A percentile compares a stretch with the other conserved stretches of the same genome.
Evolutionary conservation across 2,113 vertebrate genomes (phyloP).

Genomic region (Spheniscus mendiculus): DNA sequence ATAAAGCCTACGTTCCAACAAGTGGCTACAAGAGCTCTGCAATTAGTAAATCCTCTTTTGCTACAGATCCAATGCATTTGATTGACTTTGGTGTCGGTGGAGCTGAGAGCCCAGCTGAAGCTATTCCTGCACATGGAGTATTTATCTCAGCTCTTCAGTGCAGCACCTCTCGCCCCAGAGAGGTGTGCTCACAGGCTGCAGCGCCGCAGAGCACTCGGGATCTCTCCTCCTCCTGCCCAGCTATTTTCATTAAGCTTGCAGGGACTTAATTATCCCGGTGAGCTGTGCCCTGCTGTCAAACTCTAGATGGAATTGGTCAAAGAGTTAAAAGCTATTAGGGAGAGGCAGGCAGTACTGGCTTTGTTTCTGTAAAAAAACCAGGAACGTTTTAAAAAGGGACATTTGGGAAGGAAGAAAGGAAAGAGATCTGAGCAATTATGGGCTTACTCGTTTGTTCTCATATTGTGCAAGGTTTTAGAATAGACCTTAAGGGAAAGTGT

Average conservation of each 20-base stretch:
- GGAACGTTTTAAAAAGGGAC: not conserved
- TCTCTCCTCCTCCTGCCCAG: not conserved
- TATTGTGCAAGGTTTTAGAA: not conserved
- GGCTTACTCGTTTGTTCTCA: not conserved
- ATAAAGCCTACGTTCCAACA: not conserved
- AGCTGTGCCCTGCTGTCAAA: conserved; percentile 17
- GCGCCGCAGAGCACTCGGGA: not conserved
- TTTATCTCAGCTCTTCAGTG: not conserved
- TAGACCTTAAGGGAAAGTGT: not conserved
- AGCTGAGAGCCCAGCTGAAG: not conserved
- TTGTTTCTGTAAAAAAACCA: not conserved
- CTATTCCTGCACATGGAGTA: not conserved
- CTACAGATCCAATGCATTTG: not conserved
- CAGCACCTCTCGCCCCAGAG: not conserved
- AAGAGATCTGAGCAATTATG: not conserved
- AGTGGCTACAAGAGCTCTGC: not conserved
- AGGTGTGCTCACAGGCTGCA: not conserved
- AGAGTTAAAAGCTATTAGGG: conserved; percentile 1
- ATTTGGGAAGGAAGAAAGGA: not conserved
- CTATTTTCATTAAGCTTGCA: conserved; percentile 15
- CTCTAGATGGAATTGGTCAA: not conserved
- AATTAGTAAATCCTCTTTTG: not conserved
- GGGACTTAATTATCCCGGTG: not conserved
- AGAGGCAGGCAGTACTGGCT: not conserved
- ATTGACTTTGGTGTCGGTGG: not conserved